Conservation (phyloP, 2,888 invertebrate genomes). For the Strigamia crassipes region DNA sequence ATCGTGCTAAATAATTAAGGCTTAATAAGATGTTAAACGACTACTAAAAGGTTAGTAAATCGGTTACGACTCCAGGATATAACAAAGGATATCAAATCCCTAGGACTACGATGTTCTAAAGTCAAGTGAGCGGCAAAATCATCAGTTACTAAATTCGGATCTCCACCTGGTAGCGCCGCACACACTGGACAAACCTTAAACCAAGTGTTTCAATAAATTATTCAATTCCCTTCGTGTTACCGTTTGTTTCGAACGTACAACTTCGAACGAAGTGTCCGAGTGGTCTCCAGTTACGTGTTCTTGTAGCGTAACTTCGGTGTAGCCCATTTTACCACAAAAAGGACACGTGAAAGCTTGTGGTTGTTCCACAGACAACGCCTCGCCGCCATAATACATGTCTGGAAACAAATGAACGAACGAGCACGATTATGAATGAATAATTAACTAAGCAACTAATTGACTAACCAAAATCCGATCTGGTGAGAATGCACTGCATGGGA, state of each 20-base stretch:
- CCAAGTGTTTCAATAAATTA: conserved; percentile 45
- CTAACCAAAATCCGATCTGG: conserved; percentile 91
- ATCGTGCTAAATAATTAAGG: conserved; percentile 65
- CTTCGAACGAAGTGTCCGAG: conserved; percentile 87
- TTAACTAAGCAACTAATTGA: conserved; percentile 58
- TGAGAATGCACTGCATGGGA: conserved; percentile 98
- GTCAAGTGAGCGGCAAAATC: conserved; percentile 96
- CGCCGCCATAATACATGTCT: conserved; percentile 96
- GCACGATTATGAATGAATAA: background rate
- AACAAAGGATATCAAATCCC: conserved; percentile 86
- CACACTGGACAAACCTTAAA: conserved; percentile 94
- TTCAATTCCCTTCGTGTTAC: too few species aligned
- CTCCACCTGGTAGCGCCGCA: conserved; percentile 93
- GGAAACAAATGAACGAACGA: conserved; percentile 55
- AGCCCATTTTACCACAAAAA: conserved; percentile 95
- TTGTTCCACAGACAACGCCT: conserved; percentile 82
- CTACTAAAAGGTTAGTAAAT: conserved; percentile 33
- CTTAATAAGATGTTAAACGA: conserved; percentile 31
- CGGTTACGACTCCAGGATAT: conserved; percentile 45
- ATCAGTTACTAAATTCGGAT: conserved; percentile 96
- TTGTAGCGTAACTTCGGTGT: conserved; percentile 87
- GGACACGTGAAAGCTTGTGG: conserved; percentile 97
- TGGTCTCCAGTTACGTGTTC: conserved; percentile 67
- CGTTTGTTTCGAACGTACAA: conserved; percentile 64
- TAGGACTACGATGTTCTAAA: conserved; percentile 77